Evolutionary conservation across 2,113 vertebrate species (phyloP), one percentile per base, ranked within the genome.

Genomic region (Cyanoderma ruficeps): DNA sequence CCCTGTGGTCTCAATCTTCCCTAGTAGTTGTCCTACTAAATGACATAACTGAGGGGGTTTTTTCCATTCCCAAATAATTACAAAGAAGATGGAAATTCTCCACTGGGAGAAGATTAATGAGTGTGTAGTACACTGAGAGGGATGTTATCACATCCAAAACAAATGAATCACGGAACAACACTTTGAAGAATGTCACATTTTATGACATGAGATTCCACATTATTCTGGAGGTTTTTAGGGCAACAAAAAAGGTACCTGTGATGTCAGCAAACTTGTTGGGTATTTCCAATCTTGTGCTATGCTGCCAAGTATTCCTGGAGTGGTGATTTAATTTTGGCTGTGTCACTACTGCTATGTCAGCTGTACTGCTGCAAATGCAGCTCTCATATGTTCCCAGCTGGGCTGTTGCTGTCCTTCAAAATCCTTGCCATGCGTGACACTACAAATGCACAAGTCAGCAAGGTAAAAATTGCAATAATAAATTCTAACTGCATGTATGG

Each of bases 321-420:
- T 4, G 0, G 44, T 82, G 83, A 81, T 88, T 92, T 90, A 87
- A 94, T 95, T 89, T 93, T 83, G 93, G 83, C 93, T 75, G 31
- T 78, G 83, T 94, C 92, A 79, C 57, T 75, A 33, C 60, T 56
- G 83, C 90, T 86, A n/a, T 82, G 90, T 93, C 86, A 96, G 93
- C 79, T 90, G 80, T 60, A 52, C 49, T 81, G 79, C 83, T 83
- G 76, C 0, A 0, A 86, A 78, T 25, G 64, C 72, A 64, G 86
- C 89, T 81, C 91, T 87, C 10, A 0, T 63, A 47, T 89, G 83
- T 0, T 70, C 90, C 83, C 89, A 60, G 68, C 71, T 70, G 52
- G 68, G 76, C 80, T 96, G 90, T 90, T 68, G 82, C 93, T 96
- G 94, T 96, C 96, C 91, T 95, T 97, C 94, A 96, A 93, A 96